Percentiles rank a stretch among this genome's conserved stretches.
Evolutionary conservation across 2,113 vertebrate genomes (phyloP).

Genomic region (Myrmophylax atrothorax): DNA sequence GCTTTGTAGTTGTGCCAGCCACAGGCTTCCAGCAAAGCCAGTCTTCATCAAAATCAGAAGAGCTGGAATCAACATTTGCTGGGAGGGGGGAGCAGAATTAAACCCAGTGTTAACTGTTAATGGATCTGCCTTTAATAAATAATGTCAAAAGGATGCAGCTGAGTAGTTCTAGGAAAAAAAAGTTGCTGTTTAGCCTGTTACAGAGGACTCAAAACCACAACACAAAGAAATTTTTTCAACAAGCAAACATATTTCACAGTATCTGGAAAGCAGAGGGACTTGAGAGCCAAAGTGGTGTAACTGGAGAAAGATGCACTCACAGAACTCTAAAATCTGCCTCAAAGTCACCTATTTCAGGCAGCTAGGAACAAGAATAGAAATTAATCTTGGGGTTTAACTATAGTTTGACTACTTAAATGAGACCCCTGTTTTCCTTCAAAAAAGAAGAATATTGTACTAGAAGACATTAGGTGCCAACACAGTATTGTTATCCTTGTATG

Average conservation of each 20-base stretch:
- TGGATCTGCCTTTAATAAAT: conserved; percentile 30
- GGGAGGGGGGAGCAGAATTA: not conserved
- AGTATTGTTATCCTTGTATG: not conserved
- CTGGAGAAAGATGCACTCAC: not conserved
- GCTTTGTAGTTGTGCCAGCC: conserved; percentile 61
- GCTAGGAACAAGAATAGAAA: not conserved
- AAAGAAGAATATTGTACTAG: not conserved
- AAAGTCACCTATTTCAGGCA: not conserved
- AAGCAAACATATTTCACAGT: not conserved
- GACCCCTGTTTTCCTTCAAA: not conserved
- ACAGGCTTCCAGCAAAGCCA: conserved; percentile 53
- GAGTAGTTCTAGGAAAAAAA: not conserved
- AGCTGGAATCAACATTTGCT: conserved; percentile 23
- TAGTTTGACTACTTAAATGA: not conserved
- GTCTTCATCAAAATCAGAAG: conserved; percentile 59
- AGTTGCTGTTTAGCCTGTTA: not conserved
- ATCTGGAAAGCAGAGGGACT: not conserved
- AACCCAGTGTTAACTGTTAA: conserved; percentile 26
- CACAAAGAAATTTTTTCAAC: not conserved
- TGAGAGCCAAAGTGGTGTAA: not conserved
- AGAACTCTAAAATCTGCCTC: not conserved
- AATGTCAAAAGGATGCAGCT: not conserved
- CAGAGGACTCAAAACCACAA: not conserved
- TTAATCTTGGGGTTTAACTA: not conserved
- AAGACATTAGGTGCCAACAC: not conserved